phyloP scores from a whole-genome alignment of 2,797 vertebrate species.

The Sebastes paucispinis region DNA sequence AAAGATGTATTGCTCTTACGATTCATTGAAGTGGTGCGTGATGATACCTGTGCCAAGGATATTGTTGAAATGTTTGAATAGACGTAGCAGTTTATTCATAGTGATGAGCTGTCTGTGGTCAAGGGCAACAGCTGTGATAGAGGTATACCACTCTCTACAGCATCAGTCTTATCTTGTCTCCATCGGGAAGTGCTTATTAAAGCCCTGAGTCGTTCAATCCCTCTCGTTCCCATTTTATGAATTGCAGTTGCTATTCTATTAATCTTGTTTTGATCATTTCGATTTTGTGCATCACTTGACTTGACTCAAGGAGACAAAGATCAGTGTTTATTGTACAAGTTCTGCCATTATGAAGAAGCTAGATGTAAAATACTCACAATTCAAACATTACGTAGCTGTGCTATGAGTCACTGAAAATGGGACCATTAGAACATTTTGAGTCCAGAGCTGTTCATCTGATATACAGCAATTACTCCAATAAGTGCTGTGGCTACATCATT shows the following conservation, averaged over 20 bases:
- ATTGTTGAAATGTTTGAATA: conserved; percentile 4
- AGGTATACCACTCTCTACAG: not conserved
- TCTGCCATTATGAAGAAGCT: not conserved
- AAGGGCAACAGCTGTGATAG: conserved; percentile 22
- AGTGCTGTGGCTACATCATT: not conserved
- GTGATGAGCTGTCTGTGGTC: conserved; percentile 18
- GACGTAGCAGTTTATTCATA: not conserved
- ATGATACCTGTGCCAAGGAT: not conserved
- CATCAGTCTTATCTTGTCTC: conserved; percentile 25
- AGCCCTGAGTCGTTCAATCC: conserved; percentile 4
- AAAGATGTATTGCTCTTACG: not conserved
- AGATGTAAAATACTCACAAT: not conserved
- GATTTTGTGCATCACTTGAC: conserved; percentile 29
- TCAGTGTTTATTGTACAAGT: not conserved
- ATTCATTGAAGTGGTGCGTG: not conserved
- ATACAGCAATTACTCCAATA: not conserved
- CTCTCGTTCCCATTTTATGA: not conserved
- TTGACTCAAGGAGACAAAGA: conserved; percentile 25
- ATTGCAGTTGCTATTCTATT: not conserved
- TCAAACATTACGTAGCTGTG: not conserved
- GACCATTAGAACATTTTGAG: not conserved
- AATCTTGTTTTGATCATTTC: not conserved
- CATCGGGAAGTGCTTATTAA: conserved; percentile 27
- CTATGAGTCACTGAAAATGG: not conserved
- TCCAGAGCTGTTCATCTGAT: not conserved